Conservation (phyloP, 2,888 invertebrate species). For the Cantharis flavilabris region DNA sequence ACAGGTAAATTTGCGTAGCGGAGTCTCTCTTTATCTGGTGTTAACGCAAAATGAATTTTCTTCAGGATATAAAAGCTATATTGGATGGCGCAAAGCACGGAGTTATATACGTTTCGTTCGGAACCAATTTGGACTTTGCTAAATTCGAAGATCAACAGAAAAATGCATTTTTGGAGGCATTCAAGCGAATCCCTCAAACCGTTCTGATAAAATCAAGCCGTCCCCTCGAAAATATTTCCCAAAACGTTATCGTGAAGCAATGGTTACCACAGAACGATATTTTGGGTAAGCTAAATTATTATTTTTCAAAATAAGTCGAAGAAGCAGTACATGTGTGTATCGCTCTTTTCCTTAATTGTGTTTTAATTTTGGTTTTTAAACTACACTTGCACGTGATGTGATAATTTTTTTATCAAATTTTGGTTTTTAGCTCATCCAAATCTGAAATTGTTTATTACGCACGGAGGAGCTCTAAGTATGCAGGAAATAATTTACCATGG, state of each 20-base stretch:
- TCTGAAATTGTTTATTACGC: constrained; percentile 36
- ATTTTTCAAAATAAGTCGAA: background rate
- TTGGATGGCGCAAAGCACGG: constrained; percentile 43
- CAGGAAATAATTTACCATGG: constrained; percentile 37
- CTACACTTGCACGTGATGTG: too few relatives aligned
- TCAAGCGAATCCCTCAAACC: background rate
- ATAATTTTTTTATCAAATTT: too few relatives aligned
- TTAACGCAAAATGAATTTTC: background rate
- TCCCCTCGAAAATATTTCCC: constrained; percentile 42
- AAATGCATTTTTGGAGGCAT: background rate
- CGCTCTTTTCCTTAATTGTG: too few relatives aligned
- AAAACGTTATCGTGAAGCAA: constrained; percentile 49
- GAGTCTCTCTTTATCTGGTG: too few relatives aligned
- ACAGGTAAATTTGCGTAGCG: constrained; percentile 25
- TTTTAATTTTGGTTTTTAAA: too few relatives aligned
- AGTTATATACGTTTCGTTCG: constrained; percentile 49
- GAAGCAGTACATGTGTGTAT: too few relatives aligned
- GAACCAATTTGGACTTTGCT: constrained; percentile 39
- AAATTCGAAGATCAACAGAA: background rate
- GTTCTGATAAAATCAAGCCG: constrained; percentile 53
- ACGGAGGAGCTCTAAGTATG: constrained; percentile 37
- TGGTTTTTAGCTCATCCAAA: constrained; percentile 38
- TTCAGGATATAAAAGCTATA: constrained; percentile 29
- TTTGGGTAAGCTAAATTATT: constrained; percentile 41
- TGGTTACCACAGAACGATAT: constrained; percentile 55